Conservation (phyloP, 2,888 invertebrate genomes). For the Carpatolechia fugitivella region DNA sequence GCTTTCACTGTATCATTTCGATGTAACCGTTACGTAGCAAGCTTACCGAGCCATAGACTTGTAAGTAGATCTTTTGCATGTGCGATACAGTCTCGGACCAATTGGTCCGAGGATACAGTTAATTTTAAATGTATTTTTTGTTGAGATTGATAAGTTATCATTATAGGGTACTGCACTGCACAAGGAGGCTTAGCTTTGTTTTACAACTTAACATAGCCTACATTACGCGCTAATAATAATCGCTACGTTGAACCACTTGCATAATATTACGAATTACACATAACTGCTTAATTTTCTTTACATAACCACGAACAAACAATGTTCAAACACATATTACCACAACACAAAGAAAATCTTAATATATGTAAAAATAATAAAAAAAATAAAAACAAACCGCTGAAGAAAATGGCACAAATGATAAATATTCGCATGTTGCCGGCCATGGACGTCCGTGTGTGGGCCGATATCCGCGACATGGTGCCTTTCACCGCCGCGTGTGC, state of each 20-base stretch:
- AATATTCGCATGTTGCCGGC: slow-evolving; percentile 59
- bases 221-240: background rate
- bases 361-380: slow-evolving; percentile 21
- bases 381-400: slow-evolving; percentile 60
- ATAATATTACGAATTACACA: slow-evolving; percentile 54
- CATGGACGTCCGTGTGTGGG: slow-evolving; percentile 51
- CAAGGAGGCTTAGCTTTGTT: too few species aligned
- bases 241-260: slow-evolving; percentile 50
- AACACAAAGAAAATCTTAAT: slow-evolving; percentile 6
- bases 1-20: slow-evolving; percentile 62
- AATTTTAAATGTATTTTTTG: too few species aligned
- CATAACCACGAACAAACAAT: slow-evolving; percentile 1
- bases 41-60: slow-evolving; percentile 36
- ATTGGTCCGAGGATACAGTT: too few species aligned
- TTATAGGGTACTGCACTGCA: too few species aligned
- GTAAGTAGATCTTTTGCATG: slow-evolving; percentile 12
- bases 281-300: slow-evolving; percentile 27
- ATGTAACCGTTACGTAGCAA: slow-evolving; percentile 59
- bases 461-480: slow-evolving; percentile 56
- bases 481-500: slow-evolving; percentile 74
- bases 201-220: too few species aligned
- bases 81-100: slow-evolving; percentile 7
- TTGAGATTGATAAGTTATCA: too few species aligned
- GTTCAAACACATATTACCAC: background rate
- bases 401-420: slow-evolving; percentile 62